Evolutionary conservation across 2,113 vertebrate species (phyloP), one percentile per base, ranked within the genome.

Genomic region (Taurulus bubalis): DNA sequence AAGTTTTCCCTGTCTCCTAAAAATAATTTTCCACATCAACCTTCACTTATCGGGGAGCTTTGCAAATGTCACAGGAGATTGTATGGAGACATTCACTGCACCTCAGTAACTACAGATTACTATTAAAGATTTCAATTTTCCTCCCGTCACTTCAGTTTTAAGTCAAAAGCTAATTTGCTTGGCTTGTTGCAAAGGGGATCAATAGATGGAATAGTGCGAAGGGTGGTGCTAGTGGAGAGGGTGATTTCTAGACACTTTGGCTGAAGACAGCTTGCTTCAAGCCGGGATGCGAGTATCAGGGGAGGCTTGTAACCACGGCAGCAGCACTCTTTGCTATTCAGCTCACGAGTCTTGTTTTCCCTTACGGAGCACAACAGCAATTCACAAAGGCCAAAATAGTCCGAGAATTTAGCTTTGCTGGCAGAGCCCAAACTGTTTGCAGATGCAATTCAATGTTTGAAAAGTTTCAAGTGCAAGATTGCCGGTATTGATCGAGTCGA

Each of bases 121-220:
- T 75, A 78, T 91, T 92, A 89, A 91, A 84, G 66, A 84, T 93
- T 92, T 92, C 79, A 82, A 88, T 93, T 92, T 91, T 89, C 85
- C 73, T 32, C 58, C 87, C 90, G 90, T 89, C 92, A 90, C 85
- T 89, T 91, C 68, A 67, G 88, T 71, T 92, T 92, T 79, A 91
- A 92, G 79, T 93, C 91, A 93, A 90, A 93, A 84, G 86, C 85
- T 92, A 90, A 94, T 94, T 93, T 88, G 79, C 81, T 88, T 84
- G 56, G 81, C 56, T 88, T 66, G 85, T 91, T 88, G 89, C 73
- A 87, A 87, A 80, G 49, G 32, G 67, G 84, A 94, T 94, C 92
- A 70, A 95, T 93, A 85, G 69, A 89, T 78, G 79, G 83, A 91
- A 38, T 12, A 40, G 81, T 80, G 83, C 64, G 76, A 53, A 55